Base-by-base conservation (phyloP, 2,888 invertebrate species). In the Drosophila picticornis region DNA sequence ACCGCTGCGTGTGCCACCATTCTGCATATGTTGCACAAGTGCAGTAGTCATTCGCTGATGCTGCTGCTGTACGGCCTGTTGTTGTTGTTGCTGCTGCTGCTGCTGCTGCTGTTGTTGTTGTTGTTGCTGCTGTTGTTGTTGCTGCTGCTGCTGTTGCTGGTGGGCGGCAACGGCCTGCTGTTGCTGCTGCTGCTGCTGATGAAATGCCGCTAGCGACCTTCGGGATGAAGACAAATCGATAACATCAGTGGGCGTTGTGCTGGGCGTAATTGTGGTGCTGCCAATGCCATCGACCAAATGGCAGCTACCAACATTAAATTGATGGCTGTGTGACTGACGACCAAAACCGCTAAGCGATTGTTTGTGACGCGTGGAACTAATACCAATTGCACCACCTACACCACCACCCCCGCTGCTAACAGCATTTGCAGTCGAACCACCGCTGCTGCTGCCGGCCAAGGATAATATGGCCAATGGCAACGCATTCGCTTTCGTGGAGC, bases 151-250 rank as follows among this genome's bases (percentile, higher is more conserved):
- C 79, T 91, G 88, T 25, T 86, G 88, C 10, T 91, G 91, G 46
- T 92, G 85, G 40, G 84, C 90, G 25, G 85, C 91, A 3, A 68
- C 81, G 7, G 74, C 85, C 52, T 91, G 80, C 25, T 83, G 90
- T n/a, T 90, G 88, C 63, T 80, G 90, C 56, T 91, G 91, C 19
- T 91, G 90, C 59, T 90, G 91, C 77, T 92, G 89, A 59, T 92
- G 81, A 63, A 90, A 91, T 25, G 88, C 92, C 79, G 93, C 92
- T 56, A 92, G 75, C 61, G 92, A 93, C 92, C 94, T 94, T 90
- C 94, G 94, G 65, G 94, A 93, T 82, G 94, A 94, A 85, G 94
- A 94, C 77, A 94, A 93, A 92, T 94, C 94, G 77, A 94, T 94
- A 81, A 94, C 94, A 78, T 93, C 91, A 91, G 92, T 92, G 81